A percentile compares a stretch with the other conserved stretches of the same genome.
Conservation (phyloP, 2,888 invertebrate species). For the Xylota sylvarum region DNA sequence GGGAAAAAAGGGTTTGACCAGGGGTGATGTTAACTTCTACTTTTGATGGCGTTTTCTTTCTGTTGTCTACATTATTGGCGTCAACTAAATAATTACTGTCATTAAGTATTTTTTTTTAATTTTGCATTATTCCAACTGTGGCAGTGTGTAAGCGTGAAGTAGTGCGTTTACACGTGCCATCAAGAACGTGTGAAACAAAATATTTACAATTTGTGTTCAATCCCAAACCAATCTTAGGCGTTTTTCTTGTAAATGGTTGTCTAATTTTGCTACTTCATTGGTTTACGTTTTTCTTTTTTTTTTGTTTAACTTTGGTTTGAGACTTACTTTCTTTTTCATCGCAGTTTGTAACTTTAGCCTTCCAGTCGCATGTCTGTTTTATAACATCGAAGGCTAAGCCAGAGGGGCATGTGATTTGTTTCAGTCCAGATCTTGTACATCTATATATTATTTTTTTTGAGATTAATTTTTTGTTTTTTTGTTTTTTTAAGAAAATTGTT, state of each 20-base stretch:
- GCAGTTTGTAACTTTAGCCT: constrained; percentile 98
- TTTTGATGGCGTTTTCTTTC: constrained; percentile 35
- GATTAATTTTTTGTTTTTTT: constrained; percentile 41
- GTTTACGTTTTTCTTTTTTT: too few relatives aligned
- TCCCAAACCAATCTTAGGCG: constrained; percentile 74
- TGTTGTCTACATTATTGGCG: constrained; percentile 69
- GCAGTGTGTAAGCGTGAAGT: constrained; percentile 59
- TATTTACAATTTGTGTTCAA: constrained; percentile 69
- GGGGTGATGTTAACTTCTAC: constrained; percentile 22
- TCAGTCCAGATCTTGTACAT: constrained; percentile 97
- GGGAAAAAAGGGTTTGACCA: not conserved
- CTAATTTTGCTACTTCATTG: constrained; percentile 59
- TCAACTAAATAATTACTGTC: constrained; percentile 42
- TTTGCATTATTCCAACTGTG: constrained; percentile 10
- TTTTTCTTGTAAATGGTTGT: constrained; percentile 44
- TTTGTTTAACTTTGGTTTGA: constrained; percentile 83
- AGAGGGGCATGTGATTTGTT: constrained; percentile 98
- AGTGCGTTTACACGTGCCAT: constrained; percentile 55
- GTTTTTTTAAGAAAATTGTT: constrained; percentile 11
- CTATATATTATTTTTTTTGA: constrained; percentile 78
- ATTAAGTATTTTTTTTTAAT: not conserved
- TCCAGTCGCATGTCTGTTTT: constrained; percentile 99
- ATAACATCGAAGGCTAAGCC: constrained; percentile 98
- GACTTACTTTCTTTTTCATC: constrained; percentile 98
- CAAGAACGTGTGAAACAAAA: constrained; percentile 31